phyloP scores from a whole-genome alignment of 35 echinoderm and acorn worm genomes.

The Nesometra sesokonis region DNA sequence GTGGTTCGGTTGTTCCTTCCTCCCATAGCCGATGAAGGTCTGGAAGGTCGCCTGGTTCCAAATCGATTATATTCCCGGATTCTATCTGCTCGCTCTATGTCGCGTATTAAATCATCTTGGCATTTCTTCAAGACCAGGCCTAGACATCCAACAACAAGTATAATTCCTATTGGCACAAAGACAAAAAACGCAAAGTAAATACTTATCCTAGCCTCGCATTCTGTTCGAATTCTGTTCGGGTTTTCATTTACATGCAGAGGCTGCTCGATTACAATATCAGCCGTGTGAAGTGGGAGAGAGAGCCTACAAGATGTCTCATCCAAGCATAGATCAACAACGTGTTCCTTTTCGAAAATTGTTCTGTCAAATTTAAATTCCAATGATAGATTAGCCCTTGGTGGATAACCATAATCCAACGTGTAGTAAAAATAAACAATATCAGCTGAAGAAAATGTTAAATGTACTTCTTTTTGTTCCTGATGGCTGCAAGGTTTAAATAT shows the following conservation, averaged over 20 bases:
- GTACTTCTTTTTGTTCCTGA: background rate
- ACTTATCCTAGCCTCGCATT: background rate
- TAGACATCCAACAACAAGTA: background rate
- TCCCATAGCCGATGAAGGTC: background rate
- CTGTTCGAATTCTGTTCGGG: background rate
- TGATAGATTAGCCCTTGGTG: background rate
- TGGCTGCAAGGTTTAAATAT: background rate
- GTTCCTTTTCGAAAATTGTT: background rate
- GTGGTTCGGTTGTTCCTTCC: background rate
- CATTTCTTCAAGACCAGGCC: background rate
- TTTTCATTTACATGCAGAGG: background rate
- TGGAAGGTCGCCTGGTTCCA: background rate
- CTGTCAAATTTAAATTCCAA: background rate
- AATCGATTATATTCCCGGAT: background rate
- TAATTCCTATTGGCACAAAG: background rate
- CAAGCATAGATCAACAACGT: background rate
- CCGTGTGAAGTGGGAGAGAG: background rate
- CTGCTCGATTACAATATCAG: background rate
- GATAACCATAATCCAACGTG: background rate
- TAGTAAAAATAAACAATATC: background rate
- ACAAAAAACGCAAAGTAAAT: slow-evolving; percentile 21
- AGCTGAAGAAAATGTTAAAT: background rate
- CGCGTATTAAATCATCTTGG: slow-evolving; percentile 2
- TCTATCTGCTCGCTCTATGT: background rate
- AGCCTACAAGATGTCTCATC: background rate